Base-by-base conservation (phyloP, 2,888 invertebrate genomes). In the Euzetes globulus region DNA sequence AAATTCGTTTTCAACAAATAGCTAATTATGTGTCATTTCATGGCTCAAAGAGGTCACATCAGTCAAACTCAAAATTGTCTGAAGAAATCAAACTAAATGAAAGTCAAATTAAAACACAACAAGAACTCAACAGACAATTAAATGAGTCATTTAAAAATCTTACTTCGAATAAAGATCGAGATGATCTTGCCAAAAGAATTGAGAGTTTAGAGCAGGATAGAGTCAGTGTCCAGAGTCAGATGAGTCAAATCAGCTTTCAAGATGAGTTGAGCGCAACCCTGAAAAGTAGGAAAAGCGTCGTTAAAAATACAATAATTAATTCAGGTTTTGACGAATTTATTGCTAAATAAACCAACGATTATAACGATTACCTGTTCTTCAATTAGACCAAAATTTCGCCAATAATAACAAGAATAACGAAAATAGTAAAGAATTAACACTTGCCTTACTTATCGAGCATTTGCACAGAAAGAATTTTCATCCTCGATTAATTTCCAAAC, bases 381-480 rank as follows among this genome's bases (percentile, higher is more conserved):
- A 63, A 13, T 15, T 4, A 63, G 33, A 63, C 1, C 9, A 45
- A 45, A 25, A 70, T 47, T 1, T 19, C 25, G 25, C 9, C 1
- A 70, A 70, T 25, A 27, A 17, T 47, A 2, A 58, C 9, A 58
- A 58, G 19, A 27, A 58, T 1, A 58, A 27, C 13, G 58, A 58
- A 27, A 37, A 65, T 11, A 33, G 15, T 19, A 33, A 37, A 1
- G 63, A 65, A 37, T 65, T 65, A 11, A 70, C 45, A 0, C 47
- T 70, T 1, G 22, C 70, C 11, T 25, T 25, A 47, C 25, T 70
- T 13, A 22, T 70, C 0, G 70, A 70, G 47, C 70, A 70, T 27
- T 45, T 70, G 27, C 70, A 70, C n/a, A 17, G 70, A 11, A 70
- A 70, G 27, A 70, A 70, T 25, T 70, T 70, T 45, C 70, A 70